Evolutionary conservation across 2,113 vertebrate species (phyloP), one percentile per base, ranked within the genome.

Genomic region (Chamaea fasciata): DNA sequence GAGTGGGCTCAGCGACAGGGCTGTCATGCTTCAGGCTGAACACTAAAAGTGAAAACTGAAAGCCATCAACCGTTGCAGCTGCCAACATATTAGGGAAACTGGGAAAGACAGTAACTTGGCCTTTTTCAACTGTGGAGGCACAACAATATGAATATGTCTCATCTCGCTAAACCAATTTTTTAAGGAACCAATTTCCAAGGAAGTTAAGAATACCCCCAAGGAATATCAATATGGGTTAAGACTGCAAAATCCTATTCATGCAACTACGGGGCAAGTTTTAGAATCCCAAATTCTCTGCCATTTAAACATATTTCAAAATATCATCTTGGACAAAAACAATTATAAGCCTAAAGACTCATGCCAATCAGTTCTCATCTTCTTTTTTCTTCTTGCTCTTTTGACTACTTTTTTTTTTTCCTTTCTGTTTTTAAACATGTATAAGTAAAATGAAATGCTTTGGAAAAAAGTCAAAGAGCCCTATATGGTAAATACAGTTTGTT

Each of bases 11-110:
- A 1, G 53, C 33, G 55, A 19, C 0, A 7, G 64, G 49, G 39
- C 64, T 65, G 63, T 27, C 0, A 0, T 37, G 55, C 47, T 75
- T 80, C 89, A 82, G 35, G 74, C 33, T 89, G 69, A 93, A 67
- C 41, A 68, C 64, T 69, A 86, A 47, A 83, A 95, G 71, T 78
- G 71, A 90, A 95, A 96, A 91, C 91, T 77, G 91, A 95, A 95
- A 93, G 91, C 75, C 70, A 52, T 62, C 52, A 85, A 62, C 87
- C 5, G 26, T 77, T 88, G 85, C 82, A 92, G 82, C 71, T 94
- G 84, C 77, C 88, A 94, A 4, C 64, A 39, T 27, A 22, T 27
- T 37, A 68, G 35, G 68, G 56, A 95, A 93, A 90, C 68, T 26
- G 37, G 64, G 90, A 85, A 90, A 93, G 52, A 79, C 37, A 41